Percentiles rank a stretch among this genome's conserved stretches.
Evolutionary conservation across 1,140 invertebrate species (phyloP).

Genomic region (Drosophila sturtevanti): DNA sequence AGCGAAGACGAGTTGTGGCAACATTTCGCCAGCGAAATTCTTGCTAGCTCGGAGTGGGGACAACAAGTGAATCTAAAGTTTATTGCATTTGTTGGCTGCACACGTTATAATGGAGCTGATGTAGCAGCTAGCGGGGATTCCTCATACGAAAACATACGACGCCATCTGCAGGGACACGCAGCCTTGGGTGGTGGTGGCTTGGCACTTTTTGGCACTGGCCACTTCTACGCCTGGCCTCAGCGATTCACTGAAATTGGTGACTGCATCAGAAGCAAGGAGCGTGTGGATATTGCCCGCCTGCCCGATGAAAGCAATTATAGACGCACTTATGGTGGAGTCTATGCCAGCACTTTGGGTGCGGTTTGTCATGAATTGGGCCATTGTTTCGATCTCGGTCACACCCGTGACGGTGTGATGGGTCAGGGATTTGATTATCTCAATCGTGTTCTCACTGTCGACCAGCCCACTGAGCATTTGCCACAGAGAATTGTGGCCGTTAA

Average conservation of each 20-base stretch:
- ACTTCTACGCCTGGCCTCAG: conserved; percentile 95
- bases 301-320: conserved; percentile 96
- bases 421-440: conserved; percentile 95
- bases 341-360: conserved; percentile 95
- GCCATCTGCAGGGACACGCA: conserved; percentile 91
- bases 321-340: conserved; percentile 93
- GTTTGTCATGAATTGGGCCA: conserved; percentile 97
- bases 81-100: conserved; percentile 94
- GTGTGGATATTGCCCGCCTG: conserved; percentile 87
- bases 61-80: conserved; percentile 88
- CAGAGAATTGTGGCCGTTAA: conserved; percentile 81
- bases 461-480: conserved; percentile 83
- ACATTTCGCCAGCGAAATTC: conserved; percentile 90
- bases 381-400: conserved; percentile 96
- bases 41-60: conserved; percentile 86
- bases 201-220: conserved; percentile 94
- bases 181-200: conserved; percentile 95
- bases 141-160: conserved; percentile 89
- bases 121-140: conserved; percentile 84
- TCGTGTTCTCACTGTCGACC: conserved; percentile 87
- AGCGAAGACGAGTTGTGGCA: conserved; percentile 93
- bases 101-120: conserved; percentile 87
- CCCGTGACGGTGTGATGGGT: conserved; percentile 95
- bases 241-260: conserved; percentile 87
- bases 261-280: conserved; percentile 84